Base-by-base conservation (phyloP, 2,113 vertebrate species). In the Gila orcuttii region DNA sequence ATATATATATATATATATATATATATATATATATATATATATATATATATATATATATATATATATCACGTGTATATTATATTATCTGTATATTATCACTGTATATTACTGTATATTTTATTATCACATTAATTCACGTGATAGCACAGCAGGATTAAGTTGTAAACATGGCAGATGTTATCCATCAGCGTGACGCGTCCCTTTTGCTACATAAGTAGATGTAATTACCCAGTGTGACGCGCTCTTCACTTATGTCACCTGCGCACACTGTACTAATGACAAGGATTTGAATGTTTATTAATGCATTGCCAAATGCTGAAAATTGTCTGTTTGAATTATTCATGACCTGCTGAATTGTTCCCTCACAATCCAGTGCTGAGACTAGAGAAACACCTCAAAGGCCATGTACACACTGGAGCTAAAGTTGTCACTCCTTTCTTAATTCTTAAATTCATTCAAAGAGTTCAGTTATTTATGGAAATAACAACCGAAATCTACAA, bases 201-300 rank as follows among this genome's bases (percentile, higher is more conserved):
- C 23, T 11, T 87, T 39, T 78, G 12, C 64, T 86, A 23, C 57
- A 86, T 86, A 79, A 25, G 64, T 80, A 83, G 80, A 88, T 86
- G 31, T 75, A 86, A 86, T 86, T 64, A 80, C n/a, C 82, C 52
- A 39, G 55, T 10, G 78, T 75, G 42, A 36, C n/a, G 23, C 12
- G 13, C 42, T 55, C 31, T 57, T 59, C 50, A 19, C 23, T 73
- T 57, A 36, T 23, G 12, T 81, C 66, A 73, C 75, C 42, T 75
- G 66, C 66, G 6, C 50, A 47, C 50, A 81, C 45, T 86, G 57
- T 52, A 76, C 85, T 80, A 81, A 80, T 74, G 55, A 81, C 39
- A 81, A 57, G 42, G 55, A 33, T 69, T 73, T 19, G 0, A 47
- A 55, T 64, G 60, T 21, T 55, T 76, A 25, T 86, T 39, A 19